These are phyloP conservation scores for Uloborus diversus DNA, from an alignment of 1,140 invertebrate genomes.

Conservation along the genomic window DNA sequence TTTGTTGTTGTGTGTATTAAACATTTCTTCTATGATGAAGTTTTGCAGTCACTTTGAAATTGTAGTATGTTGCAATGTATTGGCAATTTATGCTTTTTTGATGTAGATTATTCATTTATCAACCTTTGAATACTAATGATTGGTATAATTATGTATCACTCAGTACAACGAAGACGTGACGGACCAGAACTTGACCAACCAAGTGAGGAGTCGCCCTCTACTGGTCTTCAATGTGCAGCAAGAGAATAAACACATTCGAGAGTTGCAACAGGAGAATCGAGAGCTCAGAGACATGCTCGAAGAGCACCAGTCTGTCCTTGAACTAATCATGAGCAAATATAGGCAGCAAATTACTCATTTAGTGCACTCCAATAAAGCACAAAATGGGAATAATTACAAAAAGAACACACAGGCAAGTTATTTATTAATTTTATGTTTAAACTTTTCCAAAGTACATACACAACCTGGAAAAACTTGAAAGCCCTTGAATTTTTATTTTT, in stretches of 20 bases:
- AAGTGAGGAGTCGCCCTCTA: slow-evolving; percentile 84
- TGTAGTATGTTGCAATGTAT: too few relatives aligned
- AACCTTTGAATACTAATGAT: too few relatives aligned
- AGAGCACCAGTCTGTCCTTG: slow-evolving; percentile 92
- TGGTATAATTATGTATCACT: too few relatives aligned
- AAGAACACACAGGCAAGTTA: slow-evolving; percentile 6
- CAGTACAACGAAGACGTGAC: slow-evolving; percentile 93
- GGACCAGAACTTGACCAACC: slow-evolving; percentile 85
- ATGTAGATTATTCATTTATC: too few relatives aligned
- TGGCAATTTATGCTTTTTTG: too few relatives aligned
- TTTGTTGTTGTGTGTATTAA: too few relatives aligned
- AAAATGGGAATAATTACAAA: slow-evolving; percentile 63
- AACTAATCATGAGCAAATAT: slow-evolving; percentile 98
- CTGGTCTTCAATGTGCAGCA: slow-evolving; percentile 90
- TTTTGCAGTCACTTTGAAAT: too few relatives aligned
- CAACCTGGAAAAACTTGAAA: too few relatives aligned
- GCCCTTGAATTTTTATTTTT: too few relatives aligned
- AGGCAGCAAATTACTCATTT: slow-evolving; percentile 87
- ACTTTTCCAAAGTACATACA: too few relatives aligned
- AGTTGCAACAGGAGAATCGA: slow-evolving; percentile 77
- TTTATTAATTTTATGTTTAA: background rate
- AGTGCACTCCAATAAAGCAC: slow-evolving; percentile 78
- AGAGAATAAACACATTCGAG: slow-evolving; percentile 86
- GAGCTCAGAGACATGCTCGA: slow-evolving; percentile 88
- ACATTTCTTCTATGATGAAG: too few relatives aligned